These are phyloP conservation scores for Ophiodon elongatus DNA, from an alignment of 2,113 vertebrate genomes.

Conservation along the genomic window DNA sequence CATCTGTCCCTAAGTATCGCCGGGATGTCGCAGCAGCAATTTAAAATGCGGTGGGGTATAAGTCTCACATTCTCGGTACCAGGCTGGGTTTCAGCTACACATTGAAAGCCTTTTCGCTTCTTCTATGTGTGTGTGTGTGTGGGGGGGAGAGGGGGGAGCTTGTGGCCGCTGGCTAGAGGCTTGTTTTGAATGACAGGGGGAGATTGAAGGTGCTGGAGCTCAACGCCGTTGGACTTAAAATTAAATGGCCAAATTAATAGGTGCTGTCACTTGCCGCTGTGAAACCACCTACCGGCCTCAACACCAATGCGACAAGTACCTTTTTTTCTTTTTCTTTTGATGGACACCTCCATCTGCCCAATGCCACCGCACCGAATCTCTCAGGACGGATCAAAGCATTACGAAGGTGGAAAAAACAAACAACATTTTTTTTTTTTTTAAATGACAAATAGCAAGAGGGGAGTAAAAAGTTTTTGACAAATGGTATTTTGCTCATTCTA, in stretches of 20 bases:
- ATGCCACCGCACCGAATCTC: background rate
- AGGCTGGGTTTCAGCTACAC: conserved; percentile 39
- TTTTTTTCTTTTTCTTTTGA: conserved; percentile 35
- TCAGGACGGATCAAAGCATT: conserved; percentile 22
- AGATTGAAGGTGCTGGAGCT: conserved; percentile 79
- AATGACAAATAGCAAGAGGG: conserved; percentile 41
- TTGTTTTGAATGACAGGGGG: conserved; percentile 69
- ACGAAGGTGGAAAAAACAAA: conserved; percentile 44
- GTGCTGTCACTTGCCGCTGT: conserved; percentile 68
- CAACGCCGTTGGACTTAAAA: conserved; percentile 76
- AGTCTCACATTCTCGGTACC: background rate
- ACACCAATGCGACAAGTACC: conserved; percentile 36
- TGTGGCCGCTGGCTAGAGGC: conserved; percentile 36
- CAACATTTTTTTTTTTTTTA: no score
- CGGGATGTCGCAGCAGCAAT: conserved; percentile 4
- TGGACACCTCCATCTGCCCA: conserved; percentile 62
- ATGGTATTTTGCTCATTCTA: conserved; percentile 59
- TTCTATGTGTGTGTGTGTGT: background rate
- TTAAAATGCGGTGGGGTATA: background rate
- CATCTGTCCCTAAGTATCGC: conserved; percentile 31
- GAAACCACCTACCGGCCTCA: conserved; percentile 50
- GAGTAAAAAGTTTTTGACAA: conserved; percentile 47
- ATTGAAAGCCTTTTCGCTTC: conserved; percentile 45
- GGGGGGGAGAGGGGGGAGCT: background rate
- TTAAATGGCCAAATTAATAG: conserved; percentile 81